phyloP scores from a whole-genome alignment of 2,113 vertebrate genomes.

The Dunckerocampus dactyliophorus region DNA sequence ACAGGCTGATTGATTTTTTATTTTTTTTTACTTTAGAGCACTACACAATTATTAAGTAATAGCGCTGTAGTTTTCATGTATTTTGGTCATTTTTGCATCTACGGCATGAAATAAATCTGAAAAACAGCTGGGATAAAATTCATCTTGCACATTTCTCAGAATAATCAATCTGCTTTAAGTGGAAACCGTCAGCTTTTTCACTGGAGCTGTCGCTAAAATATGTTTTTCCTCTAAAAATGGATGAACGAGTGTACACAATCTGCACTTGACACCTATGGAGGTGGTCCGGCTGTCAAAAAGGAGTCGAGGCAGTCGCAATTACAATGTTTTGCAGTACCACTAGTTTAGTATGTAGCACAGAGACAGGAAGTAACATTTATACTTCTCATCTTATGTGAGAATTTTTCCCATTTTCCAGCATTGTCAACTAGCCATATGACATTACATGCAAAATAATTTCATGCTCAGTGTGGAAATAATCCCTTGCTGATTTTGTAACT shows the following conservation, averaged over 20 bases:
- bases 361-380: not conserved
- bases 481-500: too few species aligned
- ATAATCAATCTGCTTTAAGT: not conserved
- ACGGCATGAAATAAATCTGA: not conserved
- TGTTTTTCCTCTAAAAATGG: not conserved
- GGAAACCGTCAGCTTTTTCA: not conserved
- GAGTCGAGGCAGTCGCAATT: not conserved
- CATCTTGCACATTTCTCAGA: not conserved
- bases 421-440: not conserved
- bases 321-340: not conserved
- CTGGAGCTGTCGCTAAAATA: not conserved
- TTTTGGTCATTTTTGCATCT: not conserved
- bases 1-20: slow-evolving; percentile 8
- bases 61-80: slow-evolving; percentile 6
- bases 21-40: slow-evolving; percentile 37
- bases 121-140: not conserved
- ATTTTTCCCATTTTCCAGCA: not conserved
- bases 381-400: not conserved
- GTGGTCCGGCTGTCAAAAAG: not conserved
- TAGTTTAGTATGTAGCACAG: not conserved
- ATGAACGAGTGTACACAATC: not conserved
- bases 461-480: not conserved
- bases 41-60: slow-evolving; percentile 23
- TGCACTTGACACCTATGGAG: not conserved
- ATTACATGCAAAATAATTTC: not conserved